Conservation (phyloP, 2,113 vertebrate genomes). For the Lates calcarifer region DNA sequence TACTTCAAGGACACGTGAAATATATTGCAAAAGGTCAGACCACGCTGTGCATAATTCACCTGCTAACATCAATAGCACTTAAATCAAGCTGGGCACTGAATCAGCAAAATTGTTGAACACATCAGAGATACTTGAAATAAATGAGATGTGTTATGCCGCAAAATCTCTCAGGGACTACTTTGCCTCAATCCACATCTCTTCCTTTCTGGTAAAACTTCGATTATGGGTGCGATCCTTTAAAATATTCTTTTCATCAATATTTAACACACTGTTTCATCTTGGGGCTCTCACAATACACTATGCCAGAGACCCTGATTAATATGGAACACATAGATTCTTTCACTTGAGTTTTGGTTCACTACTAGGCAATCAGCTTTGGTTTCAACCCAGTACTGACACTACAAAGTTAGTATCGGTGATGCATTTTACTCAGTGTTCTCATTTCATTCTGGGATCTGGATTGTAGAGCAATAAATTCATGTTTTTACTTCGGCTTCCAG, state of each 20-base stretch:
- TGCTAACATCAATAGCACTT: conserved; percentile 60
- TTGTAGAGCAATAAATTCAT: conserved; percentile 18
- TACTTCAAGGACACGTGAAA: conserved; percentile 41
- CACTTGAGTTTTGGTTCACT: conserved; percentile 67
- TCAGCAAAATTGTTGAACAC: conserved; percentile 67
- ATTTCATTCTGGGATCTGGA: conserved; percentile 16
- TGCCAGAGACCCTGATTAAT: conserved; percentile 66
- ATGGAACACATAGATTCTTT: conserved; percentile 61
- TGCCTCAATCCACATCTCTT: conserved; percentile 67
- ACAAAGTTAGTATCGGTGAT: conserved; percentile 43
- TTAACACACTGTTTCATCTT: conserved; percentile 76
- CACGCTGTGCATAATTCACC: conserved; percentile 52
- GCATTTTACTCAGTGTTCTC: conserved; percentile 49
- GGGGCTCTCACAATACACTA: conserved; percentile 65
- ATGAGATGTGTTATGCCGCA: conserved; percentile 48
- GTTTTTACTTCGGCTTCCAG: conserved; percentile 16
- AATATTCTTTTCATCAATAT: conserved; percentile 81
- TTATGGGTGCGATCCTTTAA: conserved; percentile 68
- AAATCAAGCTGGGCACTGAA: conserved; percentile 51
- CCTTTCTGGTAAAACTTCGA: conserved; percentile 67
- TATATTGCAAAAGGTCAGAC: conserved; percentile 51
- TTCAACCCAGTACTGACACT: conserved; percentile 58
- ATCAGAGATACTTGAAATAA: conserved; percentile 64
- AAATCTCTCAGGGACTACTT: conserved; percentile 60
- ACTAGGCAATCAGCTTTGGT: conserved; percentile 66